Evolutionary conservation across 2,113 vertebrate species (phyloP), one percentile per base, ranked within the genome.

Genomic region (Dipodomys spectabilis): DNA sequence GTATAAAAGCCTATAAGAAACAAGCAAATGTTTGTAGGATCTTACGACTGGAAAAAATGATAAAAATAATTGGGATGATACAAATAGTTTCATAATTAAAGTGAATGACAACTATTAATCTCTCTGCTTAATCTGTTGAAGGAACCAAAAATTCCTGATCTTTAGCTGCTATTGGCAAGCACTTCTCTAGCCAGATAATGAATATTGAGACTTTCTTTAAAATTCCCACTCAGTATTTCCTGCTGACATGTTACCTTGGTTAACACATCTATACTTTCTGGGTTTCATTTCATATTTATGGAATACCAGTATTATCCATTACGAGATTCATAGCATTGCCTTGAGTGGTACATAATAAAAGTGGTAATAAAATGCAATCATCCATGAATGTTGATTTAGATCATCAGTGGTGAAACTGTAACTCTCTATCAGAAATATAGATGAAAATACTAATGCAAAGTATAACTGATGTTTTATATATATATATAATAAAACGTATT

Each of bases 331-430:
- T 15, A 85, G 19, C 8, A 39, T 75, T 93, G 73, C 67, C 60
- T 90, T 90, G 71, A 83, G 32, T 22, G 30, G 28, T 79, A 86
- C 83, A 32, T 88, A 85, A 85, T 77, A 84, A 87, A 91, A 88
- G 9, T 53, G 4, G 11, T 81, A 83, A 88, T 94, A 93, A 91
- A 88, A 77, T 57, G 25, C 28, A 81, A 27, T 91, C 49, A 91
- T 39, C 83, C 64, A 78, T 81, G 53, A 88, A 91, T 88, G 32
- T 64, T 93, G 79, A 88, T 88, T 88, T 91, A 85, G 69, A 81
- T 91, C 45, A 89, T 19, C 45, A 80, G 10, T 64, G 30, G 3
- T n/a, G 74, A 77, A 39, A 77, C 57, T 77, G 25, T 69, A 86
- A 82, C 23, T 86, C n/a, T 80, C 13, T 86, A 57, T 30, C 13